Conservation (phyloP, 2,797 vertebrate genomes). For the Bryconaethiops microstoma region DNA sequence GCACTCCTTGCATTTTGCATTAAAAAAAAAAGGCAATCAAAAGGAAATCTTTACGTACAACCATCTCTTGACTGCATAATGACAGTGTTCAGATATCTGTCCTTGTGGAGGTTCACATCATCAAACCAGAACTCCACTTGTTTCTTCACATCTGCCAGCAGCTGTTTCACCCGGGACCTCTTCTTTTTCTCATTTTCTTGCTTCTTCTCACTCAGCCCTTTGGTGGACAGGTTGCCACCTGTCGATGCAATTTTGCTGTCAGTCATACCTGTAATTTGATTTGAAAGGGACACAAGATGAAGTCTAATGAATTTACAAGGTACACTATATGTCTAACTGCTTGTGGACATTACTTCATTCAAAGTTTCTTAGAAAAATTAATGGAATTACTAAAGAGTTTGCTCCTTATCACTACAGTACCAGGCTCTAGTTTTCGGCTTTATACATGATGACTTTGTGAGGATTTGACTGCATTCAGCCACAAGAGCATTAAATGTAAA, state of each 20-base stretch:
- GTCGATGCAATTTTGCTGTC: constrained; percentile 76
- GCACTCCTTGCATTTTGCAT: no score
- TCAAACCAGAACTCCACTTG: constrained; percentile 99
- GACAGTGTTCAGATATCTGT: constrained; percentile 88
- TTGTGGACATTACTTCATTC: background rate
- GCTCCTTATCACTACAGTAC: background rate
- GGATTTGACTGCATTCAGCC: background rate
- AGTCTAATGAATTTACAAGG: background rate
- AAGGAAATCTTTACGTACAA: constrained; percentile 78
- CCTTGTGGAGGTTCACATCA: constrained; percentile 95
- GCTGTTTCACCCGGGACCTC: constrained; percentile 91
- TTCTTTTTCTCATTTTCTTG: constrained; percentile 88
- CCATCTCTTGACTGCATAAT: constrained; percentile 91
- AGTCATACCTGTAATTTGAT: constrained; percentile 63
- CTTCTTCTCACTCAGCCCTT: constrained; percentile 70
- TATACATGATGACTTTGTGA: no score
- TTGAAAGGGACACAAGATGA: background rate
- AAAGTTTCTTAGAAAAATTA: no score
- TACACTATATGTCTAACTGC: background rate
- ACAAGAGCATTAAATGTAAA: background rate
- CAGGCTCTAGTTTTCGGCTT: background rate
- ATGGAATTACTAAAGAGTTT: background rate
- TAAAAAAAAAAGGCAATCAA: background rate
- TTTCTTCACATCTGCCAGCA: constrained; percentile 91
- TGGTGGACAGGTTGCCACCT: constrained; percentile 65